Base-by-base conservation (phyloP, 2,888 invertebrate species). In the Harpalus rubripes region DNA sequence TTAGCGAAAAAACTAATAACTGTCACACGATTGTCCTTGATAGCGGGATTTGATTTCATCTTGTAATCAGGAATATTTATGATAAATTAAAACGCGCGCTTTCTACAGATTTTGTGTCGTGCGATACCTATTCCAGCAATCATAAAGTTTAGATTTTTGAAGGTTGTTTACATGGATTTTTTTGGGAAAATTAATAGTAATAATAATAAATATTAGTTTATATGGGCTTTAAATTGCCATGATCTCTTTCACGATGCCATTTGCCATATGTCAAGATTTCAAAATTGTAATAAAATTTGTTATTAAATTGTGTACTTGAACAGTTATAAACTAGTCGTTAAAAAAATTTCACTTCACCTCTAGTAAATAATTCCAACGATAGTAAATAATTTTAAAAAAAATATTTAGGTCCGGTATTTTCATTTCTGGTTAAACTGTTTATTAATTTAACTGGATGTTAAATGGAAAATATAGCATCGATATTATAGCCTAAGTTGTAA, bases 21-120 rank as follows among this genome's bases (percentile, higher is more conserved):
- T 84, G 84, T 84, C 84, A 78, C 56, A 78, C 18, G 59, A n/a
- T 22, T 22, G 84, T 56, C 84, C 84, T 84, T 84, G 84, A 76
- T 84, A 84, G 84, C 84, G 78, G 78, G 78, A 44, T 84, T 84
- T 65, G 84, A 84, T 84, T 84, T 78, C 84, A 78, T 84, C 84
- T 76, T 84, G 84, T 84, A 84, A 84, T 84, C 65, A 84, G 26
- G 56, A 78, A 63, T 78, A 84, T 84, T 84, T 84, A 84, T 61
- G 84, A 56, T 63, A 61, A 32, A 84, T 65, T 78, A 63, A 84
- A 84, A 83, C 59, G 18, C 82, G 18, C 76, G 78, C 61, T 68
- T 81, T 81, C 81, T 81, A 16, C 56, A 81, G 68, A 52, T 68
- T 81, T 81, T 41, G 65, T 26, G 18, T 7, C 76, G 76, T 58